Evolutionary conservation across 2,797 vertebrate species (phyloP).

Genomic region (Phrynocephalus guinanensis): DNA sequence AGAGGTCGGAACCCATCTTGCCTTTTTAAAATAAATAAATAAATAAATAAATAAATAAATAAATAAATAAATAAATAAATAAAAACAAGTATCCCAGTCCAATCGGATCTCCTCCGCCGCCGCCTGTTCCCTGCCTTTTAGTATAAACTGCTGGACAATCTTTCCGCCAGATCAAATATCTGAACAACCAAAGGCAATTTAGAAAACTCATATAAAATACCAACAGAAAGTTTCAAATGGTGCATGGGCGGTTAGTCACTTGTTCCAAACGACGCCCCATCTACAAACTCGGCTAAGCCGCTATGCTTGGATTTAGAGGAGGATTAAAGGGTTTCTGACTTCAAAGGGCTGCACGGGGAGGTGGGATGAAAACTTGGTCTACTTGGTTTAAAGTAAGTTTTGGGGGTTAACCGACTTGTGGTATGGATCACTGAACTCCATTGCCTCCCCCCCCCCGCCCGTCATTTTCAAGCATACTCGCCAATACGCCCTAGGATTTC

Average conservation of each 20-base stretch:
- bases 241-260: neutral
- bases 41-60: too few relatives aligned
- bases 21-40: neutral
- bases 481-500: neutral
- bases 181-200: neutral
- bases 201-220: neutral
- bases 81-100: neutral
- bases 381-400: neutral
- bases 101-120: neutral
- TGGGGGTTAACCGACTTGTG: neutral
- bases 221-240: neutral
- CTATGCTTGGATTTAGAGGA: neutral
- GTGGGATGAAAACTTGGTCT: neutral
- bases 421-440: neutral
- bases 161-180: constrained; percentile 57
- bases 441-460: too few relatives aligned
- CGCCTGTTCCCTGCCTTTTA: constrained; percentile 34
- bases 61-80: too few relatives aligned
- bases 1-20: constrained; percentile 4
- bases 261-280: neutral
- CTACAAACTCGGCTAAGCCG: too few relatives aligned
- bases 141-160: constrained; percentile 49
- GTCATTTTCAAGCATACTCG: neutral
- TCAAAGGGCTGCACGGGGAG: too few relatives aligned
- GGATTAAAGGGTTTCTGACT: neutral